Percentiles rank a stretch among this genome's conserved stretches.
phyloP scores from a whole-genome alignment of 2,888 invertebrate species.

The Eulithis testata region DNA sequence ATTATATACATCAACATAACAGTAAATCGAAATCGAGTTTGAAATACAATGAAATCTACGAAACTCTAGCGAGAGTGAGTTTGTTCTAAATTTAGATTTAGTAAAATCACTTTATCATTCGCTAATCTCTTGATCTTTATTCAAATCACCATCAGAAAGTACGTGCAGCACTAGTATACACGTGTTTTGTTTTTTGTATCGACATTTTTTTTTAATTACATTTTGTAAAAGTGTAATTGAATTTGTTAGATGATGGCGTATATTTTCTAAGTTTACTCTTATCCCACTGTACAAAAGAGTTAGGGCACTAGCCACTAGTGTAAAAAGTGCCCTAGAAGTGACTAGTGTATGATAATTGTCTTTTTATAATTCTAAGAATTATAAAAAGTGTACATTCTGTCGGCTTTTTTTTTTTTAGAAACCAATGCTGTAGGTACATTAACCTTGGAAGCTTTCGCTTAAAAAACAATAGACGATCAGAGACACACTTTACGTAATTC shows the following conservation, averaged over 20 bases:
- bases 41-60: slow-evolving; percentile 3
- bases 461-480: slow-evolving; percentile 44
- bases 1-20: slow-evolving; percentile 26
- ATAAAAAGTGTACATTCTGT: too few species aligned
- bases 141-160: slow-evolving; percentile 19
- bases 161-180: not conserved
- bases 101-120: slow-evolving; percentile 22
- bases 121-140: slow-evolving; percentile 23
- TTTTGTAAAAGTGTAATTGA: too few species aligned
- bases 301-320: too few species aligned
- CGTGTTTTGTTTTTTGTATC: too few species aligned
- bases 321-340: too few species aligned
- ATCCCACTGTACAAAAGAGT: too few species aligned
- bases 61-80: slow-evolving; percentile 1
- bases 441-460: slow-evolving; percentile 35
- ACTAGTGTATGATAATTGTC: too few species aligned
- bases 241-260: too few species aligned
- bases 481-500: slow-evolving; percentile 42
- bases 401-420: not conserved
- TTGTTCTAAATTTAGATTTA: too few species aligned
- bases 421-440: slow-evolving; percentile 19
- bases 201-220: too few species aligned
- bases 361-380: too few species aligned
- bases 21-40: slow-evolving; percentile 24
- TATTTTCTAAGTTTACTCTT: too few species aligned